A percentile compares a stretch with the other conserved stretches of the same genome.
These are phyloP conservation scores for Campylomormyrus tamandua DNA, from an alignment of 2,113 vertebrate species.

Conservation along the genomic window DNA sequence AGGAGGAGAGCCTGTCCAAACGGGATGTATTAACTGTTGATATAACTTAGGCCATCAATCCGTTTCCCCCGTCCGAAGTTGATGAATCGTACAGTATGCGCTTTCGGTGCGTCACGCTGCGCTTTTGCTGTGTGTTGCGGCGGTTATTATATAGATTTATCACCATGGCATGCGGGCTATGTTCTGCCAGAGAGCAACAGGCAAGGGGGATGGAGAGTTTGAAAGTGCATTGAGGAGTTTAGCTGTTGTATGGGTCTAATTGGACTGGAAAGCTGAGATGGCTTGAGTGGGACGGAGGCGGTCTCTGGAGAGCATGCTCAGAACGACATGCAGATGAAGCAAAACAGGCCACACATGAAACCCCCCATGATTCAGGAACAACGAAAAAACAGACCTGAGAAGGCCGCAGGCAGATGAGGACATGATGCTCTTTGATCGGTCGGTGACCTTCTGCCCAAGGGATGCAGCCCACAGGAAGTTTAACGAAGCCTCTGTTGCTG, in stretches of 20 bases:
- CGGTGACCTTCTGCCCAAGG: conserved; percentile 15
- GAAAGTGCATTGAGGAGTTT: neutral
- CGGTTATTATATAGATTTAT: conserved; percentile 1
- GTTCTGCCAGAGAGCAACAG: neutral
- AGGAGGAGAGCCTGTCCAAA: neutral
- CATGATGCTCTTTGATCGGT: conserved; percentile 3
- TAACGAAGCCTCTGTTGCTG: neutral
- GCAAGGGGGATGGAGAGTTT: neutral
- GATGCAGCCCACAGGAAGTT: neutral
- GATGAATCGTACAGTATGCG: neutral
- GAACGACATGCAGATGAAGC: neutral
- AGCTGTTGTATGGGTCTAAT: neutral
- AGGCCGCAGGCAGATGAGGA: neutral
- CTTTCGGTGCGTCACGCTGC: neutral
- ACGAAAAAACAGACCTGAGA: neutral
- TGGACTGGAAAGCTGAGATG: conserved; percentile 4
- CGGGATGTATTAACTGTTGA: conserved; percentile 2
- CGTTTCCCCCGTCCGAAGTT: neutral
- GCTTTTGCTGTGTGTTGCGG: neutral
- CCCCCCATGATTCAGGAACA: neutral
- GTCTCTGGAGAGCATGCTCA: neutral
- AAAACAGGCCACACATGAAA: neutral
- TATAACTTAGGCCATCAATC: conserved; percentile 9
- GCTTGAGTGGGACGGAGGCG: neutral
- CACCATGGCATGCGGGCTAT: neutral